phyloP scores from a whole-genome alignment of 2,797 vertebrate genomes.

The Numenius phaeopus region DNA sequence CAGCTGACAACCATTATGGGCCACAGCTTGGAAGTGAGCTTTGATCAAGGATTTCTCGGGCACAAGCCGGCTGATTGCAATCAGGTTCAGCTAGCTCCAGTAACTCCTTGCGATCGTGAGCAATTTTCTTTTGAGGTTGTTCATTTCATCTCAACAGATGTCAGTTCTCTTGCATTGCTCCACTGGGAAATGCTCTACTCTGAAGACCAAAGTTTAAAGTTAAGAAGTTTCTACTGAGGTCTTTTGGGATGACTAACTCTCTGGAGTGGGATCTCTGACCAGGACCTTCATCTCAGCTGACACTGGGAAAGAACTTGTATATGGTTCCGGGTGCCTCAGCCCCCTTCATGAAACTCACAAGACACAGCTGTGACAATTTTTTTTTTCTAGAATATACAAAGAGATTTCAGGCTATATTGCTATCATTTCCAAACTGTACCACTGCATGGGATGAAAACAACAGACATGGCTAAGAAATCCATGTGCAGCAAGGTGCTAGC shows the following conservation, averaged over 20 bases:
- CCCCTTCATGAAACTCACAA: not conserved
- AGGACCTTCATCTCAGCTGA: not conserved
- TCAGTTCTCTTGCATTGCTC: not conserved
- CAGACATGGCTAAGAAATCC: not conserved
- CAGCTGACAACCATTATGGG: not conserved
- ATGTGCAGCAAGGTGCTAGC: not conserved
- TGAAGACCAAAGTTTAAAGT: not conserved
- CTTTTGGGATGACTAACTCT: not conserved
- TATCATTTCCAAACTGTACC: not conserved
- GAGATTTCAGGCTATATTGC: not conserved
- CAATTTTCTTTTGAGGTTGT: not conserved
- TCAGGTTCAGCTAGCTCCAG: not conserved
- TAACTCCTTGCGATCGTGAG: accelerated
- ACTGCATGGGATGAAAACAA: not conserved
- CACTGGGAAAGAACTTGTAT: not conserved
- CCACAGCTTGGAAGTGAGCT: not conserved
- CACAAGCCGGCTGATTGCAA: not conserved
- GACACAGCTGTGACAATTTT: not conserved
- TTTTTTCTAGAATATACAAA: not conserved
- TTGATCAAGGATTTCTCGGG: not conserved
- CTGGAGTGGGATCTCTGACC: not conserved
- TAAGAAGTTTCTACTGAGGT: not conserved
- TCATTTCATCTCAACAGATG: not conserved
- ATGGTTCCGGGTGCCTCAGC: not conserved
- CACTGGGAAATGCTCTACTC: not conserved